Evolutionary conservation across 2,797 vertebrate species (phyloP).

Genomic region (Pangasius djambal): DNA sequence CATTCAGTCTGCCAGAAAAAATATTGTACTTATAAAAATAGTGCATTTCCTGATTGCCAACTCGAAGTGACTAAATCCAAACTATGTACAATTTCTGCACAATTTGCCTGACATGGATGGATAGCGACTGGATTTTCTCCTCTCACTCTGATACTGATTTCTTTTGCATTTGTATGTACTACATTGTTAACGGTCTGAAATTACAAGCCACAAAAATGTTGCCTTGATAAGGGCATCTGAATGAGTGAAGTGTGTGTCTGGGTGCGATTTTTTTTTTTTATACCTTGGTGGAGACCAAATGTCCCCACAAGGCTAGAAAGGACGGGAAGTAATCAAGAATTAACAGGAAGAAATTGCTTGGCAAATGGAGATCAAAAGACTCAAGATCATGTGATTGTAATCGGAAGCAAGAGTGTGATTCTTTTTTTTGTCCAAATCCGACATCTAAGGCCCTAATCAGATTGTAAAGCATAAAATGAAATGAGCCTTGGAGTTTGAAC

Average conservation of each 20-base stretch:
- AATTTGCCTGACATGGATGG: too few species aligned
- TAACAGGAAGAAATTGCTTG: conserved; percentile 11
- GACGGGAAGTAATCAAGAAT: conserved; percentile 7
- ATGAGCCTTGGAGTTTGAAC: conserved; percentile 5
- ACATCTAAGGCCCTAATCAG: conserved; percentile 26
- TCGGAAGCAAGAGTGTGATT: conserved; percentile 6
- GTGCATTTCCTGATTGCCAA: too few species aligned
- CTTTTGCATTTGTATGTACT: background rate
- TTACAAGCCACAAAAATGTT: background rate
- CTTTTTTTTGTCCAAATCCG: background rate
- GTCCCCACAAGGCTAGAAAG: background rate
- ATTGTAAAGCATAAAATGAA: conserved; percentile 6
- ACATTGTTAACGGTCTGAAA: background rate
- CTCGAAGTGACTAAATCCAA: background rate
- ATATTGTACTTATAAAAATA: background rate
- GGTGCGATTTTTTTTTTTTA: background rate
- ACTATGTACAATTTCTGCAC: background rate
- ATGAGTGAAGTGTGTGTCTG: conserved; percentile 11
- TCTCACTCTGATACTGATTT: background rate
- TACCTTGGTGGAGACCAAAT: background rate
- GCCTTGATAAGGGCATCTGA: background rate
- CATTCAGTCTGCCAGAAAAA: background rate
- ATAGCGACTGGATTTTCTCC: too few species aligned
- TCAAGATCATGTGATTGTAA: conserved; percentile 24
- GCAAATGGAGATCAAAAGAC: conserved; percentile 17